Conservation (phyloP, 2,797 vertebrate species). For the Cottoperca gobio region DNA sequence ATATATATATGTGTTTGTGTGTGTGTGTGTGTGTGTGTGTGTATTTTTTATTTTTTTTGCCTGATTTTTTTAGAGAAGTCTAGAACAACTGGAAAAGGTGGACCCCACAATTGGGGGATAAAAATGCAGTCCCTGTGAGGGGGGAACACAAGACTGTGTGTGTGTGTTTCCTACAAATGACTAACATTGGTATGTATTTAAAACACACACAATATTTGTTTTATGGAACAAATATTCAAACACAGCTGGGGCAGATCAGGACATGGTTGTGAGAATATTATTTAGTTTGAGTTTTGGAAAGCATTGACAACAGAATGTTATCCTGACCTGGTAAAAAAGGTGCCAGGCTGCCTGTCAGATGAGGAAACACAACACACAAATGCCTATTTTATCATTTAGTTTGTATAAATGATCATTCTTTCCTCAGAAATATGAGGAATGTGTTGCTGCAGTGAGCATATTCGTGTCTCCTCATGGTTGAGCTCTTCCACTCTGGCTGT, state of each 20-base stretch:
- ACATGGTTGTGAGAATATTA: not conserved
- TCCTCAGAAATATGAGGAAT: not conserved
- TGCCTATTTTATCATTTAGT: not conserved
- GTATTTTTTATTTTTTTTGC: no score
- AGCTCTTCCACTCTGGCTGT: not conserved
- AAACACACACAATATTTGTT: no score
- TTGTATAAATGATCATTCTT: not conserved
- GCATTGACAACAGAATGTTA: no score
- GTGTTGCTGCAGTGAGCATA: not conserved
- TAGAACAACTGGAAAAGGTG: no score
- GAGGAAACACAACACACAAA: not conserved
- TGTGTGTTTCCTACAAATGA: not conserved
- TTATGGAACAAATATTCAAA: not conserved
- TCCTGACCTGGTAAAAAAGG: not conserved
- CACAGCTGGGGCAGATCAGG: not conserved
- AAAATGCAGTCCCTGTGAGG: no score
- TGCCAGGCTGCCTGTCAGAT: no score
- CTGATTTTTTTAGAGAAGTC: no score
- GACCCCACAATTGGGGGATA: no score
- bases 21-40: no score
- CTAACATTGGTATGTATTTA: no score
- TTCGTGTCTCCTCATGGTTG: not conserved
- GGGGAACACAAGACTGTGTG: no score
- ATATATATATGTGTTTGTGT: no score
- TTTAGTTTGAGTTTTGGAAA: not conserved